Evolutionary conservation across 2,113 vertebrate species (phyloP), one percentile per base, ranked within the genome.

Genomic region (Channa argus): DNA sequence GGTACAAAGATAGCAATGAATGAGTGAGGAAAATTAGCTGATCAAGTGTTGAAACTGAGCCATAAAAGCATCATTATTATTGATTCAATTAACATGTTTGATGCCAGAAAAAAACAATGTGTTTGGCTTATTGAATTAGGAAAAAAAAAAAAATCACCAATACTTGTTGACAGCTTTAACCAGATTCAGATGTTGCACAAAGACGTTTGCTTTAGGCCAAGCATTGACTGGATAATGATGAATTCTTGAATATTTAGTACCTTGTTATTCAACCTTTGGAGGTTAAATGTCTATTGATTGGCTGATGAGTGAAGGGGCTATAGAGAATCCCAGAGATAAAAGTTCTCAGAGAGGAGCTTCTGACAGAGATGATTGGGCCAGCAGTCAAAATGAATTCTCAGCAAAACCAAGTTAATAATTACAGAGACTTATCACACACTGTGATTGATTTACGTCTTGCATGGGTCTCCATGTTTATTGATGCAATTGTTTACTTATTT

Each of bases 401-500:
- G 95, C 94, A 94, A 89, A 94, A 94, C 88, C 86, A 34, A 13
- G 95, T 95, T 95, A 95, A 95, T 95, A 65, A 95, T 95, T 94
- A 82, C 67, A 44, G 41, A 44, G 71, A 2, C 84, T 94, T 95
- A 95, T 95, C 94, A 84, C 78, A 49, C 15, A 50, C 91, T 91
- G 92, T 95, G 94, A 95, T 94, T 95, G 95, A 95, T 95, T 95
- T 93, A 94, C 94, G 70, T 91, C 87, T 82, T 80, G 84, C 92
- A 88, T 91, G 88, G 87, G 62, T 90, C 85, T 89, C 84, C 83
- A 65, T 94, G 90, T 93, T 95, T 94, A 95, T 94, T 94, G 93
- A 94, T 90, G 92, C 92, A 93, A 93, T 92, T 94, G 94, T 94
- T 95, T 92, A 95, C 94, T 93, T 94, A 94, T 94, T 93, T 92